A percentile compares a stretch with the other conserved stretches of the same genome.
Conservation (phyloP, 2,113 vertebrate genomes). For the Scytalopus superciliaris region DNA sequence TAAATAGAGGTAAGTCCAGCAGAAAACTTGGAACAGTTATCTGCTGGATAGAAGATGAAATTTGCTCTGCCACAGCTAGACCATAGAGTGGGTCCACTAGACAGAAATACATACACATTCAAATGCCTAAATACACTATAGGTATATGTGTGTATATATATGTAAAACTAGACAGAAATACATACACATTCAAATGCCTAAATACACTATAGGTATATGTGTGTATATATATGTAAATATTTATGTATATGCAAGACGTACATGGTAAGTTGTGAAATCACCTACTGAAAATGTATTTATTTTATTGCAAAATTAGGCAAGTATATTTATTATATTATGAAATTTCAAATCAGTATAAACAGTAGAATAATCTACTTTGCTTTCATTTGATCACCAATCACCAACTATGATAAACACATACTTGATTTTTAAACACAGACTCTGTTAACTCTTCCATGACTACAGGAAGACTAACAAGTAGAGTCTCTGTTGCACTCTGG, state of each 20-base stretch:
- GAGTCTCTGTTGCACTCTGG: background rate
- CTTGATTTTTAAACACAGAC: background rate
- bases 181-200: background rate
- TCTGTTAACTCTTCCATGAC: background rate
- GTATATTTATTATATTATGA: background rate
- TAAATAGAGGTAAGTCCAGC: slow-evolving; percentile 49
- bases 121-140: background rate
- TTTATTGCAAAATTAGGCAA: background rate
- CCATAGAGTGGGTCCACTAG: background rate
- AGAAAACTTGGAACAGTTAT: background rate
- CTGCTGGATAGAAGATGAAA: background rate
- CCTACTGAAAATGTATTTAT: background rate
- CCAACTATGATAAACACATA: background rate
- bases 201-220: background rate
- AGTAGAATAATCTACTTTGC: background rate
- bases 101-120: background rate
- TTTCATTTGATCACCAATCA: background rate
- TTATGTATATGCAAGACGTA: background rate
- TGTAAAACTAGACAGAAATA: background rate
- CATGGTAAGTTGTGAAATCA: background rate
- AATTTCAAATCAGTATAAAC: background rate
- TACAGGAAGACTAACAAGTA: background rate
- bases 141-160: background rate
- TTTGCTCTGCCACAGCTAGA: background rate
- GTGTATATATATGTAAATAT: background rate